phyloP scores from a whole-genome alignment of 2,888 invertebrate species.

The Thecophora atra region DNA sequence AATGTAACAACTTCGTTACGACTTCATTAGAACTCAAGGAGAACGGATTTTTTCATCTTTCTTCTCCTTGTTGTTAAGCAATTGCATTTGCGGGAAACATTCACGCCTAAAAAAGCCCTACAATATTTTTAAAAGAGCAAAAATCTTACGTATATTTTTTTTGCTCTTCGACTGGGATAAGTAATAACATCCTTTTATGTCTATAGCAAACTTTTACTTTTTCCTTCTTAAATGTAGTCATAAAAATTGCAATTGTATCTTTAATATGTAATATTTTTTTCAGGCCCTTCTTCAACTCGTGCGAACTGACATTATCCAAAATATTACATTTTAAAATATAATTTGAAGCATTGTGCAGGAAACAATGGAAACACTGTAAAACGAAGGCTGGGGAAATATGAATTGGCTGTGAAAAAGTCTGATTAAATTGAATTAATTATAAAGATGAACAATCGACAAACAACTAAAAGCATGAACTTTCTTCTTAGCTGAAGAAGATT shows the following conservation, averaged over 20 bases:
- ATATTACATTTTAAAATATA: too few relatives aligned
- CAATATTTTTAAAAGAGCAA: too few relatives aligned
- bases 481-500: constrained; percentile 12
- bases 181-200: background rate
- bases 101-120: too few relatives aligned
- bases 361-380: background rate
- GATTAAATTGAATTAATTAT: background rate
- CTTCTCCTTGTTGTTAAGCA: background rate
- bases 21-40: constrained; percentile 52
- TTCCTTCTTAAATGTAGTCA: too few relatives aligned
- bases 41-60: constrained; percentile 10
- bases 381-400: background rate
- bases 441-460: background rate
- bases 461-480: constrained; percentile 6
- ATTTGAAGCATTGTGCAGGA: background rate
- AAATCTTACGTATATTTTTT: too few relatives aligned
- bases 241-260: too few relatives aligned
- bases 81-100: background rate
- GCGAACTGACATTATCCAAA: too few relatives aligned
- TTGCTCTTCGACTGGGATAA: background rate
- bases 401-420: background rate
- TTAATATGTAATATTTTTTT: background rate
- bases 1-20: constrained; percentile 60
- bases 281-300: background rate
- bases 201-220: background rate